phyloP scores from a whole-genome alignment of 2,113 vertebrate species.

The Halcyon senegalensis region DNA sequence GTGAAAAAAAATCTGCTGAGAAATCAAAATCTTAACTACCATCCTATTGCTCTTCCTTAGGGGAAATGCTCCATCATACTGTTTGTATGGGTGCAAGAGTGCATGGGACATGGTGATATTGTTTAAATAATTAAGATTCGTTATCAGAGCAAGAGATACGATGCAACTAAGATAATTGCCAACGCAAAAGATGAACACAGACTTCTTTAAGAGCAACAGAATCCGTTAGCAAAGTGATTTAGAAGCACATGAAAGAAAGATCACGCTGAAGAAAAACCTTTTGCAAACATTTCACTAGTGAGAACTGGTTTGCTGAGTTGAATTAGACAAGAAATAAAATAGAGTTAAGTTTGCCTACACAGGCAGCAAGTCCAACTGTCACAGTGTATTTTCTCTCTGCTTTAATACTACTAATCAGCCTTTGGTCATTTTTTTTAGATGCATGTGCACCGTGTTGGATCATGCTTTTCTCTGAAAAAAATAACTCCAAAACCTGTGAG shows the following conservation, averaged over 20 bases:
- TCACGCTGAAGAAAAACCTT: background rate
- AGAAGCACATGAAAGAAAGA: background rate
- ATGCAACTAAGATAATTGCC: background rate
- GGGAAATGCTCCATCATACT: rapidly evolving
- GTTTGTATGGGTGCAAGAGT: background rate
- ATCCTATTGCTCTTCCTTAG: background rate
- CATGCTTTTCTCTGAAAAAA: background rate
- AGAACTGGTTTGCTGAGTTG: background rate
- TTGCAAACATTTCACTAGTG: background rate
- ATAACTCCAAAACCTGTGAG: background rate
- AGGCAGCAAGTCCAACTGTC: background rate
- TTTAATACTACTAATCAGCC: background rate
- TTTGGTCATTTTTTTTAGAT: background rate
- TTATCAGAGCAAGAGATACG: background rate
- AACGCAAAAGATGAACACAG: background rate
- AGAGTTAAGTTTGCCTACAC: background rate
- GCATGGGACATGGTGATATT: background rate
- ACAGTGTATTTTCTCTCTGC: background rate
- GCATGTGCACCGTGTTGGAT: background rate
- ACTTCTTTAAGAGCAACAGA: background rate
- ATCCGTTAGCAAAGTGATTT: background rate
- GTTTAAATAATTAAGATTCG: background rate
- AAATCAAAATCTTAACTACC: background rate
- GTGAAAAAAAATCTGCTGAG: background rate
- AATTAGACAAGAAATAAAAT: background rate